Conservation (phyloP, 2,888 invertebrate species). For the Drosophila limbata region DNA sequence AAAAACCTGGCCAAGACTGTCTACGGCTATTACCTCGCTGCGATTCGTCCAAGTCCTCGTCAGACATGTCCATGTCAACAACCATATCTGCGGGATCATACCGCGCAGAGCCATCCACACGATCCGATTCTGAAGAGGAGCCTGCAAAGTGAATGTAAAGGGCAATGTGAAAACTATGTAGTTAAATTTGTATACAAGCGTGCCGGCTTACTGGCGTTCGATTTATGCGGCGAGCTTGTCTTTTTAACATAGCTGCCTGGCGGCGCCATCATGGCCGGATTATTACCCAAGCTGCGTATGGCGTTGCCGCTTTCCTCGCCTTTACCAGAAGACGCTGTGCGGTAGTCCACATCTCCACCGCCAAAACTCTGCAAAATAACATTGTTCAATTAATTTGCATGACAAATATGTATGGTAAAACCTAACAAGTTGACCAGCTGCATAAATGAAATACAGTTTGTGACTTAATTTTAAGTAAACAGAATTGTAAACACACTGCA, state of each 20-base stretch:
- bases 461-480: background rate
- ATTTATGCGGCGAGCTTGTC: constrained; percentile 78
- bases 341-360: constrained; percentile 82
- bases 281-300: constrained; percentile 57
- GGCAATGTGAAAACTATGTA: too few species aligned
- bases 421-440: background rate
- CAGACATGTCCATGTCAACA: constrained; percentile 95
- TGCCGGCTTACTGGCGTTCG: constrained; percentile 74
- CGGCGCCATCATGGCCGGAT: constrained; percentile 70
- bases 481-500: background rate
- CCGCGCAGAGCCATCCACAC: constrained; percentile 76
- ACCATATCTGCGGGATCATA: constrained; percentile 89
- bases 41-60: constrained; percentile 88
- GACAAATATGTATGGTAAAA: background rate
- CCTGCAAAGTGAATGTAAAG: too few species aligned
- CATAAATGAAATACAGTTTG: background rate
- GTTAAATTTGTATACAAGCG: background rate
- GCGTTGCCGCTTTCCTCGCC: constrained; percentile 50
- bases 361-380: constrained; percentile 72
- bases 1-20: background rate
- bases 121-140: constrained; percentile 79
- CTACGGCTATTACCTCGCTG: constrained; percentile 78
- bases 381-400: background rate
- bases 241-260: constrained; percentile 58
- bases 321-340: constrained; percentile 49